A percentile compares a stretch with the other conserved stretches of the same genome.
Evolutionary conservation across 2,113 vertebrate species (phyloP).

Genomic region (Hiodon tergisus): DNA sequence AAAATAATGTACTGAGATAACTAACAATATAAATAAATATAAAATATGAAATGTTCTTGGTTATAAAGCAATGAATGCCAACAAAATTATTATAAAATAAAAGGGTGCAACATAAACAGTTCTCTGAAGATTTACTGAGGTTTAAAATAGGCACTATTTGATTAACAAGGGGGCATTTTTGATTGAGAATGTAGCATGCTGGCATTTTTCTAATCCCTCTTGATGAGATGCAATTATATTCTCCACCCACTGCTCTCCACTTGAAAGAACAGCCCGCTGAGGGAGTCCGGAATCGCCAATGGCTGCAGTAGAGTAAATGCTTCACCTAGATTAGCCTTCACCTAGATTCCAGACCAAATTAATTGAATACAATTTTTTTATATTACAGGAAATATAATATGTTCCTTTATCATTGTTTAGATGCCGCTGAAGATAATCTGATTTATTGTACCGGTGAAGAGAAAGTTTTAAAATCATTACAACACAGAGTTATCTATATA

Average conservation of each 20-base stretch:
- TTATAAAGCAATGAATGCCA: not conserved
- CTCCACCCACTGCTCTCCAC: slow-evolving; percentile 29
- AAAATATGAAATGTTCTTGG: not conserved
- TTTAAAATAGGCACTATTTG: slow-evolving; percentile 22
- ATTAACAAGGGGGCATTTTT: slow-evolving; percentile 42
- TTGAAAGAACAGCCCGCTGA: slow-evolving; percentile 36
- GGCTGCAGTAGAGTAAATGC: slow-evolving; percentile 37
- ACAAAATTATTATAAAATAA: not conserved
- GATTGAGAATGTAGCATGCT: slow-evolving; percentile 36
- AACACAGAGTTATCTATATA: not conserved
- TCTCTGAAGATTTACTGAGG: not conserved
- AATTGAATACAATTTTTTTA: not conserved
- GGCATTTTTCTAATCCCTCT: slow-evolving; percentile 37
- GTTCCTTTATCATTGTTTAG: not conserved
- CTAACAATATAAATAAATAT: not conserved
- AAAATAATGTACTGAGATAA: no score
- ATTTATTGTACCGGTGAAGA: not conserved
- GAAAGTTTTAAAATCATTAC: not conserved
- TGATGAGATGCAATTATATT: slow-evolving; percentile 39
- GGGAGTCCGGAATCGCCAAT: slow-evolving; percentile 13
- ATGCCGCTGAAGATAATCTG: not conserved
- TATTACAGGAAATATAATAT: not conserved
- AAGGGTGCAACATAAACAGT: not conserved
- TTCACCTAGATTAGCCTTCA: slow-evolving; percentile 32
- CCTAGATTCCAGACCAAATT: slow-evolving; percentile 41